phyloP scores from a whole-genome alignment of 2,797 vertebrate species.

The Catharus ustulatus region DNA sequence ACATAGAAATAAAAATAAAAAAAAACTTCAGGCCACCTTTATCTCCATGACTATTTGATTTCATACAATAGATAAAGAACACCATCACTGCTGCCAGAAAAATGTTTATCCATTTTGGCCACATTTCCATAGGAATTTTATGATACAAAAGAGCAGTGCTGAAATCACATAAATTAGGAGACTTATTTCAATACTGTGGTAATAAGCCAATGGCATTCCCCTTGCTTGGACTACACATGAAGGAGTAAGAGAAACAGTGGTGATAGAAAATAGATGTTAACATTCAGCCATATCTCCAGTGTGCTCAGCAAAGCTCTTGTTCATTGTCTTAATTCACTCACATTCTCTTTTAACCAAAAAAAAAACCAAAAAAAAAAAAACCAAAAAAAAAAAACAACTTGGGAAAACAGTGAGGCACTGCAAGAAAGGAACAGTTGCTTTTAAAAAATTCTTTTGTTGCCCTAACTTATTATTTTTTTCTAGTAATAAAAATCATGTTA shows the following conservation, averaged over 20 bases:
- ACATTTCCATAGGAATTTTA: background rate
- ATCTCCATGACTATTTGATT: background rate
- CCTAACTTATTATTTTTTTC: background rate
- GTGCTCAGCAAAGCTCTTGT: background rate
- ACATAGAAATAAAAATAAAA: background rate
- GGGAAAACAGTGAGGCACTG: background rate
- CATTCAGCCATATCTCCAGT: background rate
- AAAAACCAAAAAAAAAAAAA: too few relatives aligned
- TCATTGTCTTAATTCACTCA: background rate
- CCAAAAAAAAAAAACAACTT: background rate
- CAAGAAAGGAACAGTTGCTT: background rate
- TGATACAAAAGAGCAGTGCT: background rate
- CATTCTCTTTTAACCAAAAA: background rate
- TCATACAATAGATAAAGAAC: background rate
- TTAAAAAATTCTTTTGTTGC: background rate
- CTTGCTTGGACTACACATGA: background rate
- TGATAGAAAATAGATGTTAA: background rate
- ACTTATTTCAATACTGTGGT: background rate
- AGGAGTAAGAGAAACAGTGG: background rate
- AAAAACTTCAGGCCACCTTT: background rate
- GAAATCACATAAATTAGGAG: background rate
- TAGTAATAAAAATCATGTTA: background rate
- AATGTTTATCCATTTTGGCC: background rate
- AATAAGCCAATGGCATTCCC: background rate
- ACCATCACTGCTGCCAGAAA: background rate